A percentile compares a stretch with the other conserved stretches of the same genome.
Evolutionary conservation across 2,888 invertebrate species (phyloP).

Genomic region (Danaus chrysippus): DNA sequence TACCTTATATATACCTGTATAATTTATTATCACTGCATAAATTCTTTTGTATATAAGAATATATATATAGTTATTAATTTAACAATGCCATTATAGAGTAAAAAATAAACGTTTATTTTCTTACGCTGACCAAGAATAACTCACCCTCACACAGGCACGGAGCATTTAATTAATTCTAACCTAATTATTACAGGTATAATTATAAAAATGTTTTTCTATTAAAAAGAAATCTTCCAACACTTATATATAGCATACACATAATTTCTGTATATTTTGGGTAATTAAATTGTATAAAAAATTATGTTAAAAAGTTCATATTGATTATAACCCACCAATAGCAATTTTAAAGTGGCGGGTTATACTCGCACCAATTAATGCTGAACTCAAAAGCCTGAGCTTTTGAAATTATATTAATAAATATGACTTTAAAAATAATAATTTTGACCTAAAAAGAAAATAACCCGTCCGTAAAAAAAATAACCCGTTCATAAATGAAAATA

Average conservation of each 20-base stretch:
- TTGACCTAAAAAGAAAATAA: background rate
- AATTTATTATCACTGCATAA: no score
- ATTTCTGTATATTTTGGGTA: background rate
- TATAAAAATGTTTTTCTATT: background rate
- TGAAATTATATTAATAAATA: no score
- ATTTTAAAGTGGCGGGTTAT: no score
- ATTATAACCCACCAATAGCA: no score
- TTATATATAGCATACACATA: background rate
- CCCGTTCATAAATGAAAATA: background rate
- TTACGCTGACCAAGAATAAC: conserved; percentile 18
- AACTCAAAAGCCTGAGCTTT: no score
- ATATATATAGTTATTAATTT: background rate
- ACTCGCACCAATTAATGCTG: no score
- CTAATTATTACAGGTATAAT: conserved; percentile 49
- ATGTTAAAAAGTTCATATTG: no score
- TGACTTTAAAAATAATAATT: no score
- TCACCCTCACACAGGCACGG: conserved; percentile 27
- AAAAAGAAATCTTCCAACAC: background rate
- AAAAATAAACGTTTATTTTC: no score
- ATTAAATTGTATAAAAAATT: background rate
- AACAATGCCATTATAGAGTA: background rate
- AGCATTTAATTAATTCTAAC: conserved; percentile 65
- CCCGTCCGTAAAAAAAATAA: background rate
- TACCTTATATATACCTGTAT: no score
- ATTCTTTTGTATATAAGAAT: background rate